Percentiles rank a stretch among this genome's conserved stretches.
phyloP scores from a whole-genome alignment of 1,140 invertebrate genomes.

The Eubasilissa regina region DNA sequence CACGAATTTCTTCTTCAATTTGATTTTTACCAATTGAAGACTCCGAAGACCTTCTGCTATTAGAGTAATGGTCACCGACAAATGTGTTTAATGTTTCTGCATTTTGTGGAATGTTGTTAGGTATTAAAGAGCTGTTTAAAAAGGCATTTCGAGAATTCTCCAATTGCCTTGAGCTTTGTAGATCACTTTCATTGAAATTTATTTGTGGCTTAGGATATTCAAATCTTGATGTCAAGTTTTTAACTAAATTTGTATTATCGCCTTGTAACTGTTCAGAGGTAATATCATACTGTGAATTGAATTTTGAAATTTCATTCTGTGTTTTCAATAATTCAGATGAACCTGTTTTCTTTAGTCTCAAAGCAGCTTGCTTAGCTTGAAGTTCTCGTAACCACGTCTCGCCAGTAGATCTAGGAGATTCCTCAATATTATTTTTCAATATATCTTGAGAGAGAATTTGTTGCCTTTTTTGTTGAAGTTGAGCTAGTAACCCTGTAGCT shows the following conservation, averaged over 20 bases:
- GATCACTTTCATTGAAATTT: constrained; percentile 39
- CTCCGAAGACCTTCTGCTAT: constrained; percentile 64
- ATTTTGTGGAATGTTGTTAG: constrained; percentile 15
- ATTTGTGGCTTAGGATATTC: constrained; percentile 76
- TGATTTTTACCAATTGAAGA: constrained; percentile 69
- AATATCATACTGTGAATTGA: not conserved
- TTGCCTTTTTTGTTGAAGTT: constrained; percentile 83
- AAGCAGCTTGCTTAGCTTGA: constrained; percentile 83
- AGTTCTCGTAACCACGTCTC: constrained; percentile 85
- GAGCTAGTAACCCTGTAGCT: constrained; percentile 77
- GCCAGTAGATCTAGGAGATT: constrained; percentile 66
- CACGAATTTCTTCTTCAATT: constrained; percentile 71
- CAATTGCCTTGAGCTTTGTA: constrained; percentile 42
- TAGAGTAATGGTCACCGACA: constrained; percentile 48
- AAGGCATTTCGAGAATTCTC: not conserved
- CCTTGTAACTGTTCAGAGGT: constrained; percentile 14
- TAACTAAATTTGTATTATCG: constrained; percentile 70
- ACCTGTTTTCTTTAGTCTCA: constrained; percentile 73
- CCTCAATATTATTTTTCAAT: constrained; percentile 62
- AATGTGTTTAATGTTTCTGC: constrained; percentile 46
- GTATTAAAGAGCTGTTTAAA: constrained; percentile 1
- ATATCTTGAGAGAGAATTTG: constrained; percentile 76
- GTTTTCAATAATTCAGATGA: constrained; percentile 62
- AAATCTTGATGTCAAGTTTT: constrained; percentile 87
- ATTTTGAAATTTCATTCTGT: constrained; percentile 40